Evolutionary conservation across 1,140 invertebrate species (phyloP).

Genomic region (Gonatopus flavifemur): DNA sequence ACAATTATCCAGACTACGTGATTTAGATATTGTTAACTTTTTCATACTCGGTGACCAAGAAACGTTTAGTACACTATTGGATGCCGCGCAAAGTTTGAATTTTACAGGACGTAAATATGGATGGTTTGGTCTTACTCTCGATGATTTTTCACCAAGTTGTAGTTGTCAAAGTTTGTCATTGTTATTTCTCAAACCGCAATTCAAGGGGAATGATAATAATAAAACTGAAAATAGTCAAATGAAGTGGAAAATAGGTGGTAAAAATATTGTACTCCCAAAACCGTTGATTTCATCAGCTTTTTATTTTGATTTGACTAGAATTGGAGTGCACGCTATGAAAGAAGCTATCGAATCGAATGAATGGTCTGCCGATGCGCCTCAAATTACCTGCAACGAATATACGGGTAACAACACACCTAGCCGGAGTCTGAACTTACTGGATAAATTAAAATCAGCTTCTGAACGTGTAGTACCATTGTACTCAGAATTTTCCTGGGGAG

Average conservation of each 20-base stretch:
- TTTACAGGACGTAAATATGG: slow-evolving; percentile 60
- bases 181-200: slow-evolving; percentile 39
- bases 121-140: slow-evolving; percentile 64
- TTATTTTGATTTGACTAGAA: slow-evolving; percentile 79
- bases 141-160: slow-evolving; percentile 42
- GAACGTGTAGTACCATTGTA: slow-evolving; percentile 37
- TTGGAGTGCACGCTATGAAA: slow-evolving; percentile 75
- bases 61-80: slow-evolving; percentile 72
- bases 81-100: slow-evolving; percentile 44
- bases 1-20: slow-evolving; percentile 72
- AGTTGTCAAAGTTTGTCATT: slow-evolving; percentile 41
- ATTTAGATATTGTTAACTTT: slow-evolving; percentile 85
- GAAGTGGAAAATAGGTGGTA: not conserved
- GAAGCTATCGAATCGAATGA: slow-evolving; percentile 65
- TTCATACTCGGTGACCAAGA: slow-evolving; percentile 75
- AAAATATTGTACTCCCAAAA: slow-evolving; percentile 20
- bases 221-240: not conserved
- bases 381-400: slow-evolving; percentile 76
- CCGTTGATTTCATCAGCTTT: slow-evolving; percentile 68
- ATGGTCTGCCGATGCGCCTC: slow-evolving; percentile 69
- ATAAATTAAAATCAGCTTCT: slow-evolving; percentile 48
- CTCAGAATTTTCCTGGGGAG: slow-evolving; percentile 43
- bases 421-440: slow-evolving; percentile 64
- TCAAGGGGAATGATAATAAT: too few relatives aligned
- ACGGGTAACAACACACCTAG: slow-evolving; percentile 70